These are phyloP conservation scores for Fregetta grallaria DNA, from an alignment of 2,113 vertebrate species.

Conservation along the genomic window DNA sequence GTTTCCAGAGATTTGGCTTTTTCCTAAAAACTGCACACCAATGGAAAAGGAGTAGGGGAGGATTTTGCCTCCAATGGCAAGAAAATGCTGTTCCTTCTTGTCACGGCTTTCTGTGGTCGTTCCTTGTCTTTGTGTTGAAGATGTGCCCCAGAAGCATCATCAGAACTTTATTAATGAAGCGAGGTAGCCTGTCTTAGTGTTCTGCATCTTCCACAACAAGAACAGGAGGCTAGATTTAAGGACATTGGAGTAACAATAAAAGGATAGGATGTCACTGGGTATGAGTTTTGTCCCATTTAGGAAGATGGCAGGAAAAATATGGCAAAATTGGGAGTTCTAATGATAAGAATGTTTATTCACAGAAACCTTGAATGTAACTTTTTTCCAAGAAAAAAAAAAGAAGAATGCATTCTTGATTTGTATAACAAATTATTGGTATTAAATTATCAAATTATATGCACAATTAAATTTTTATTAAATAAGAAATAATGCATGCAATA, in stretches of 20 bases:
- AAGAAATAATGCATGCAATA: constrained; percentile 71
- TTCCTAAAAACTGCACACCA: background rate
- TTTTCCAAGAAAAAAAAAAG: background rate
- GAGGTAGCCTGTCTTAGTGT: background rate
- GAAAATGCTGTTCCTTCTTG: background rate
- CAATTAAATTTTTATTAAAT: constrained; percentile 80
- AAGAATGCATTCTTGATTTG: constrained; percentile 29
- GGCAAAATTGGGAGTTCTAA: background rate
- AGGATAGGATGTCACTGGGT: background rate
- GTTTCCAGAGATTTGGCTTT: background rate
- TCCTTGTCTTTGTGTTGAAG: background rate
- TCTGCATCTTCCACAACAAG: background rate
- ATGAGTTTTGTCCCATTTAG: background rate
- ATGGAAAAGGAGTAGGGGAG: background rate
- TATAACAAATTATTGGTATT: constrained; percentile 67
- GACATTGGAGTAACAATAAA: background rate
- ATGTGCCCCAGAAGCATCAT: background rate
- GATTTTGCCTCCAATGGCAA: background rate
- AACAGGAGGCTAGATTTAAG: background rate
- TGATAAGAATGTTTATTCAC: background rate
- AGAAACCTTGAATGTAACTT: constrained; percentile 40
- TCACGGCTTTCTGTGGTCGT: fast-evolving
- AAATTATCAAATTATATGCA: constrained; percentile 78
- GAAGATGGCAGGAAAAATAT: background rate
- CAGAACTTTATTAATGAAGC: fast-evolving